phyloP scores from a whole-genome alignment of 92 coral and sea anemone genomes.

The Palythoa grandis region DNA sequence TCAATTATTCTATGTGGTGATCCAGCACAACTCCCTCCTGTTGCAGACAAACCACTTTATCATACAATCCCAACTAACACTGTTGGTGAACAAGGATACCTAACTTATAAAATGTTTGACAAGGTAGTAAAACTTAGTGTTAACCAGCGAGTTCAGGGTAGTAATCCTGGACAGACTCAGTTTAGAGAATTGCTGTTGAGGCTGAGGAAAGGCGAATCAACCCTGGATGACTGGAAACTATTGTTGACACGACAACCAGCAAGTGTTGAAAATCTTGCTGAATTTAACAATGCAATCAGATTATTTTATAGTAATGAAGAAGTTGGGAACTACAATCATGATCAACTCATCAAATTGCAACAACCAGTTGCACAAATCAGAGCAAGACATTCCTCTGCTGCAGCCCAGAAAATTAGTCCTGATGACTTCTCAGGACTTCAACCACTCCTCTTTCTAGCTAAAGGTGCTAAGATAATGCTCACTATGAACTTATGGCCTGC shows the following conservation, averaged over 20 bases:
- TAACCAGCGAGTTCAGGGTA: slow-evolving; percentile 73
- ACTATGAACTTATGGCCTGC: slow-evolving; percentile 32
- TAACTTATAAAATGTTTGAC: slow-evolving; percentile 69
- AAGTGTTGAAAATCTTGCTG: slow-evolving; percentile 54
- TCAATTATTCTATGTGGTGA: slow-evolving; percentile 74
- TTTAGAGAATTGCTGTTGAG: slow-evolving; percentile 70
- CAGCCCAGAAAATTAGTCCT: slow-evolving; percentile 55
- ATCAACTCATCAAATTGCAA: slow-evolving; percentile 50
- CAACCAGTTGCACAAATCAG: slow-evolving; percentile 50
- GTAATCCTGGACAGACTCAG: slow-evolving; percentile 59
- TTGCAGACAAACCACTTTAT: slow-evolving; percentile 79
- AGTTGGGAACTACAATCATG: slow-evolving; percentile 64
- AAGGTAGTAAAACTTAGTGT: slow-evolving; percentile 66
- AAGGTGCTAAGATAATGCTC: slow-evolving; percentile 54
- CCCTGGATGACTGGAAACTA: slow-evolving; percentile 31
- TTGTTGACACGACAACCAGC: slow-evolving; percentile 27
- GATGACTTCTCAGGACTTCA: slow-evolving; percentile 71
- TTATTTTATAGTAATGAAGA: slow-evolving; percentile 67
- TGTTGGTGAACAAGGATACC: slow-evolving; percentile 77
- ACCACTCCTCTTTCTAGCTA: slow-evolving; percentile 62
- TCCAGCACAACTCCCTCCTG: slow-evolving; percentile 83
- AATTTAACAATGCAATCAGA: slow-evolving; percentile 62
- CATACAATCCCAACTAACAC: slow-evolving; percentile 70
- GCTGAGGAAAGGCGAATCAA: slow-evolving; percentile 31
- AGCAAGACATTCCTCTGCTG: slow-evolving; percentile 69